Evolutionary conservation across 2,113 vertebrate species (phyloP).

Genomic region (Apeltes quadracus): DNA sequence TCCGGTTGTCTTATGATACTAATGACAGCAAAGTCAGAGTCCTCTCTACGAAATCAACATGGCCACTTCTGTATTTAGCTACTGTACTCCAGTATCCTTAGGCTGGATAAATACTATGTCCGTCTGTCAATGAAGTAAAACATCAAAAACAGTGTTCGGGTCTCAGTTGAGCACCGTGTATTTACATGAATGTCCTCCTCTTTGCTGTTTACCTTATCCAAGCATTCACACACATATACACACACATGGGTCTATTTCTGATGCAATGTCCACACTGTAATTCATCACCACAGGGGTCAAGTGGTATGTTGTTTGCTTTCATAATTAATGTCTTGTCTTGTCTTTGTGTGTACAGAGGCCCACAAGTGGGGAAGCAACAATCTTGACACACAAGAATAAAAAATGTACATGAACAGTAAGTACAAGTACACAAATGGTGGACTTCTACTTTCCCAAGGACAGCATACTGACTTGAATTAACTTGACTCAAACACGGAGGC

Average conservation of each 20-base stretch:
- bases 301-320: constrained; percentile 29
- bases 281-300: constrained; percentile 33
- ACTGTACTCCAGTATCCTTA: background rate
- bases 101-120: background rate
- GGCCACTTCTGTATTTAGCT: background rate
- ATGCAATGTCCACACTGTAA: constrained; percentile 21
- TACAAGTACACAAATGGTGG: background rate
- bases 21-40: background rate
- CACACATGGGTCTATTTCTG: constrained; percentile 8
- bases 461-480: background rate
- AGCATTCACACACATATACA: background rate
- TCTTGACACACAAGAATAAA: constrained; percentile 9
- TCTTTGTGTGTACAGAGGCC: constrained; percentile 26
- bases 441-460: background rate
- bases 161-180: background rate
- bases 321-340: constrained; percentile 29
- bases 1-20: background rate
- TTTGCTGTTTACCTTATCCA: background rate
- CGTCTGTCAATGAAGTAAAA: background rate
- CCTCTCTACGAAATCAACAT: background rate
- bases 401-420: background rate
- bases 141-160: background rate
- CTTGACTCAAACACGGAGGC: background rate
- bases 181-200: background rate
- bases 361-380: background rate